Base-by-base conservation (phyloP, 37 sponge, comb jelly and placozoan species). In the Axinella damicornis region DNA sequence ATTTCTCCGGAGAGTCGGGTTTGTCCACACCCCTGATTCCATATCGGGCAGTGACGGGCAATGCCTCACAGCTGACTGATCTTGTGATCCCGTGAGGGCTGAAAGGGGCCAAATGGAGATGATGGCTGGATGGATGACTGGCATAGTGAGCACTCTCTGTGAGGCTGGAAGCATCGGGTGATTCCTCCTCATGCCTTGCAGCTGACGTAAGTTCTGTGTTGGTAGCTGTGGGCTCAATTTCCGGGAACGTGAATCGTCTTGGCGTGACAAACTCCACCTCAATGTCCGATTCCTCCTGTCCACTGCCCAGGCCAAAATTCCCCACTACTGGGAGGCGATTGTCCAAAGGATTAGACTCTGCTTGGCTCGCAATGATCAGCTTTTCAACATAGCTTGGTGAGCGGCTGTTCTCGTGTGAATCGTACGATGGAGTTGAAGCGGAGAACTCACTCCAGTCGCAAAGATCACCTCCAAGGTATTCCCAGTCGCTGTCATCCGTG, bases 401-500 rank as follows among this genome's bases (percentile, higher is more conserved):
- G 46, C 9, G 46, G 46, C 4, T 9, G 9, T 9, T 9, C 4
- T 61, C 62, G 34, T 55, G 58, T 32, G 75, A 74, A 5, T 14
- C 62, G 19, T 31, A 74, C 0, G 77, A 59, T 6, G 34, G 24
- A 6, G 79, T 53, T 11, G 65, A 77, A 15, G 24, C 1, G 27
- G 79, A 78, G 21, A 5, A 40, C 31, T 65, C 79, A 46, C 66
- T 78, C 34, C 79, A 46, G 28, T 78, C 79, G n/a, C 37, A 78
- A 1, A 35, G 0, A 5, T 73, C 74, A 28, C 77, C 77, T 28
- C 64, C 31, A 27, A 77, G 39, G 13, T 57, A 37, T 30, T 85
- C 85, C 77, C 85, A 77, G 19, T 83, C 89, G 34, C 57, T 71
- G 73, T 65, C 67, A 37, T 78, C 79, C 58, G 30, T 2, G 76